phyloP scores from a whole-genome alignment of 23 tunicate species.

The Corella eumyota region DNA sequence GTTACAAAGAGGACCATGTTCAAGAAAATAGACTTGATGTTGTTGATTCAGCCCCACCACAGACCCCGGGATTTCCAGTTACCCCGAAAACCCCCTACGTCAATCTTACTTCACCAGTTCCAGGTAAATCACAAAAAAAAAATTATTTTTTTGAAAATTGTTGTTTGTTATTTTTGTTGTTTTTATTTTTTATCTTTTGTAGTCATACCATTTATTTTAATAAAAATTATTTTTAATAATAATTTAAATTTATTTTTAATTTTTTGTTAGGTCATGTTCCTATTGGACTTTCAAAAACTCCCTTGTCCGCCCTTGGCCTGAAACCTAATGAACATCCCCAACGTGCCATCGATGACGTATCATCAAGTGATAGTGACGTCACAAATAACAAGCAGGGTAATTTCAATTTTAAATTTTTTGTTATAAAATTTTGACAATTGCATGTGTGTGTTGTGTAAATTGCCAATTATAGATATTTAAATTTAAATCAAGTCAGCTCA shows the following conservation, averaged over 20 bases:
- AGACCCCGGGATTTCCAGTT: conserved; percentile 56
- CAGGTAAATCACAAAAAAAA: neutral
- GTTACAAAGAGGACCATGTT: conserved; percentile 74
- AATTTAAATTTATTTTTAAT: neutral
- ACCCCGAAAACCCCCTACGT: conserved; percentile 57
- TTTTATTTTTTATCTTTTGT: neutral
- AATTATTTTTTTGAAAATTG: neutral
- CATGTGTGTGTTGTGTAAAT: neutral
- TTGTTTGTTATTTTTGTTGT: conserved; percentile 4
- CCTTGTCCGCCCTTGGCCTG: conserved; percentile 51
- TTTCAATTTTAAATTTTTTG: neutral
- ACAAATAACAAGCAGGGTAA: neutral
- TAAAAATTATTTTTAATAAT: neutral
- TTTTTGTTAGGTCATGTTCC: conserved; percentile 36
- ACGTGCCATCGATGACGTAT: conserved; percentile 10
- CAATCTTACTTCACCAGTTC: conserved; percentile 20
- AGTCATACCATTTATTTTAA: neutral
- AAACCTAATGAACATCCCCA: conserved; percentile 36
- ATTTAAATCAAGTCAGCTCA: no score
- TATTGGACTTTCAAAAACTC: conserved; percentile 45
- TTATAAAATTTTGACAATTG: neutral
- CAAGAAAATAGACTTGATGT: conserved; percentile 14
- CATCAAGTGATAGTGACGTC: neutral
- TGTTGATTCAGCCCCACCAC: conserved; percentile 15
- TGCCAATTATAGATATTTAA: no score